Evolutionary conservation across 2,888 invertebrate species (phyloP).

Genomic region (Lasiommata megera): DNA sequence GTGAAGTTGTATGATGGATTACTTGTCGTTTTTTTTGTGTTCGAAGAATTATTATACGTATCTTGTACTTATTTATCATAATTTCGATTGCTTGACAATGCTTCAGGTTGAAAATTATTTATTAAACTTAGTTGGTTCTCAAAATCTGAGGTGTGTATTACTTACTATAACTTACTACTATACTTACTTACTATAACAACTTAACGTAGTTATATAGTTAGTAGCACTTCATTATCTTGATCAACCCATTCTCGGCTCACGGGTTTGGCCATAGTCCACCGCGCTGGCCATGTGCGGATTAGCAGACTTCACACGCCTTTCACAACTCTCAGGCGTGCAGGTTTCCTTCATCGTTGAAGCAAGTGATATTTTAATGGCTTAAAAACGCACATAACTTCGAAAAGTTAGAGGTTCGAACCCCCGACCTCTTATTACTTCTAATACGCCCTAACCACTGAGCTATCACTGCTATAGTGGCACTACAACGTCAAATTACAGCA

Average conservation of each 20-base stretch:
- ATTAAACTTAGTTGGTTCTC: too few species aligned
- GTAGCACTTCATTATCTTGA: background rate
- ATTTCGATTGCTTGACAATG: background rate
- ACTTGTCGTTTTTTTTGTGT: constrained; percentile 12
- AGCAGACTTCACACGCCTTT: too few species aligned
- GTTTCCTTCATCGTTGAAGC: too few species aligned
- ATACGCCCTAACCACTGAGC: too few species aligned
- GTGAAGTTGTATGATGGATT: constrained; percentile 18
- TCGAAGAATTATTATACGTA: background rate
- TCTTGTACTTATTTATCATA: background rate
- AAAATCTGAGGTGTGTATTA: too few species aligned
- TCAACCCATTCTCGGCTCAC: too few species aligned
- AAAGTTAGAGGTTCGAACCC: background rate
- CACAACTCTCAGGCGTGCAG: too few species aligned
- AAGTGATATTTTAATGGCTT: too few species aligned
- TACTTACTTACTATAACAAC: background rate
- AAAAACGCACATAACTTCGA: too few species aligned
- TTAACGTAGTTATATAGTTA: background rate
- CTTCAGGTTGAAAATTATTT: background rate
- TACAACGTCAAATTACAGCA: background rate
- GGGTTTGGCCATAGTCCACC: too few species aligned
- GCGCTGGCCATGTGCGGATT: too few species aligned
- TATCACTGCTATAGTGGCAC: background rate
- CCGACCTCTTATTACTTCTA: background rate
- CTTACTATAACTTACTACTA: too few species aligned